Evolutionary conservation across 2,113 vertebrate species (phyloP).

Genomic region (Triplophysa dalaica): DNA sequence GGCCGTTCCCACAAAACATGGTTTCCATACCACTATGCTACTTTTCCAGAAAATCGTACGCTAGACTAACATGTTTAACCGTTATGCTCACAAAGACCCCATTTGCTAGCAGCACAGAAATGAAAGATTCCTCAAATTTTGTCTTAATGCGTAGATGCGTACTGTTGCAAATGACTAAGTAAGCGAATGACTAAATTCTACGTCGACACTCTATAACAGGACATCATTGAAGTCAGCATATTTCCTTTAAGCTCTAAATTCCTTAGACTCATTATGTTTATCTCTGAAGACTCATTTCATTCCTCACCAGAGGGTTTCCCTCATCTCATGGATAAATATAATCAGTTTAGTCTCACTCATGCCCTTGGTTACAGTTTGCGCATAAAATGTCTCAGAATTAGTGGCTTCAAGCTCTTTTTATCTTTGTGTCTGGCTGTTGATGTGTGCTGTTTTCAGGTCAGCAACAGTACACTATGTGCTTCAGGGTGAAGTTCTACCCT

Average conservation of each 20-base stretch:
- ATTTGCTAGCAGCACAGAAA: too few relatives aligned
- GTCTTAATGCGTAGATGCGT: too few relatives aligned
- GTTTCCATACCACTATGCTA: not conserved
- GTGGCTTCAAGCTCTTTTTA: constrained; percentile 29
- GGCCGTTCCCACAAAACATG: not conserved
- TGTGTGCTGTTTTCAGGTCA: constrained; percentile 77
- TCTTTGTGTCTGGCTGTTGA: constrained; percentile 51
- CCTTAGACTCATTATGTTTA: constrained; percentile 9
- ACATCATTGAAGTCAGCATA: constrained; percentile 9
- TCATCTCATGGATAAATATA: constrained; percentile 37
- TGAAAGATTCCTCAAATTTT: too few relatives aligned
- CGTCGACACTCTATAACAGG: constrained; percentile 46
- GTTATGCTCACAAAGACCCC: too few relatives aligned
- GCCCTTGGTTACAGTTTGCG: constrained; percentile 26
- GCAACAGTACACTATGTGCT: constrained; percentile 98
- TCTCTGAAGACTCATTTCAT: constrained; percentile 21
- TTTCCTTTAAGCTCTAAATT: not conserved
- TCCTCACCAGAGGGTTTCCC: constrained; percentile 4
- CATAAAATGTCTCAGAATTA: constrained; percentile 35
- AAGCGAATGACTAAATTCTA: not conserved
- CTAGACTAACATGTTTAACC: too few relatives aligned
- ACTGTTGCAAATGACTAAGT: not conserved
- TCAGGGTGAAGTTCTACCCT: constrained; percentile 99
- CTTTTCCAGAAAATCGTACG: too few relatives aligned
- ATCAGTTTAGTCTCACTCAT: constrained; percentile 35